phyloP scores from a whole-genome alignment of 1,140 invertebrate genomes.

The Cotesia glomerata region DNA sequence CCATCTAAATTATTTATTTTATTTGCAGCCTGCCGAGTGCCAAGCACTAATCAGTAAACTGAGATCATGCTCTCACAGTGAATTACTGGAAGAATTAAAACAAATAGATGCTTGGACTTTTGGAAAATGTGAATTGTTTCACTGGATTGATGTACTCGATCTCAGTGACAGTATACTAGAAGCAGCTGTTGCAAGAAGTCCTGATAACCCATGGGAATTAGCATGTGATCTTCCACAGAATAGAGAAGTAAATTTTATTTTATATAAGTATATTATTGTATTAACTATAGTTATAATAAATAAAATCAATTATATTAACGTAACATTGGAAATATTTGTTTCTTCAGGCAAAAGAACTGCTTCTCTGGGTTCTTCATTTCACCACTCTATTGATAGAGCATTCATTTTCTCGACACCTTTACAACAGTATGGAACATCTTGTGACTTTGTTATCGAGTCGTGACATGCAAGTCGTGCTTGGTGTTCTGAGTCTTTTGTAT shows the following conservation, averaged over 20 bases:
- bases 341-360: constrained; percentile 74
- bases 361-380: constrained; percentile 82
- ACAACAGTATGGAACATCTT: constrained; percentile 91
- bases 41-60: constrained; percentile 80
- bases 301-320: neutral
- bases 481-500: constrained; percentile 85
- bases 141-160: constrained; percentile 90
- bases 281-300: neutral
- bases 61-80: constrained; percentile 73
- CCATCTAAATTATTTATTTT: constrained; percentile 25
- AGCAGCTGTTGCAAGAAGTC: constrained; percentile 71
- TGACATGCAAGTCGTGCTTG: constrained; percentile 87
- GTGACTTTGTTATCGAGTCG: constrained; percentile 82
- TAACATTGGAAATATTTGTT: constrained; percentile 22
- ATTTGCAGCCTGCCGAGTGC: constrained; percentile 78
- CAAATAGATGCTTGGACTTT: constrained; percentile 86
- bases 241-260: constrained; percentile 63
- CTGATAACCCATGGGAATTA: constrained; percentile 77
- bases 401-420: constrained; percentile 88
- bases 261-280: neutral
- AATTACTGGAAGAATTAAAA: constrained; percentile 76
- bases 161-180: constrained; percentile 84
- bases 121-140: constrained; percentile 90
- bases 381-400: constrained; percentile 89
- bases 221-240: constrained; percentile 77